Conservation (phyloP, 2,113 vertebrate genomes). For the Calidris pygmaea region DNA sequence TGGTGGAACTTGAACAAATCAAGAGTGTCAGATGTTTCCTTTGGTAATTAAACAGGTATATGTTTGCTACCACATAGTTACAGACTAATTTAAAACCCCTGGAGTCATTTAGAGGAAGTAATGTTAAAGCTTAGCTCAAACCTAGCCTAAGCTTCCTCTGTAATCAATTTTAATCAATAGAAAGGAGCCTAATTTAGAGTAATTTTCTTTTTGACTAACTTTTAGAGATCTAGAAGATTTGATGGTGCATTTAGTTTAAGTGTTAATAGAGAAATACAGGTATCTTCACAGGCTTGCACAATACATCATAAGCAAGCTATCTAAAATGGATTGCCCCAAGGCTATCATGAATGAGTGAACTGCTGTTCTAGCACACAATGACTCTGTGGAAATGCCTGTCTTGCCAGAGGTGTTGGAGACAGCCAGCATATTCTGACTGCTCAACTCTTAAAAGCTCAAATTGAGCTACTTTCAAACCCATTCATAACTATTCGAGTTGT, state of each 20-base stretch:
- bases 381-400: background rate
- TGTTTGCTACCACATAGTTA: background rate
- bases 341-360: background rate
- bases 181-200: background rate
- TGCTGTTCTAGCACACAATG: background rate
- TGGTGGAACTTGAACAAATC: background rate
- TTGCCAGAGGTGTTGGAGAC: background rate
- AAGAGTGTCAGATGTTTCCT: background rate
- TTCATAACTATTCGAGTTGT: background rate
- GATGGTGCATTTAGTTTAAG: background rate
- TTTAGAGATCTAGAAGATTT: background rate
- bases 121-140: background rate
- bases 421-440: background rate
- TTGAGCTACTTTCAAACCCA: background rate
- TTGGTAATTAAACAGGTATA: background rate
- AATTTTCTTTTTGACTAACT: background rate
- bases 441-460: background rate
- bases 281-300: background rate
- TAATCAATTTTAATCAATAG: background rate
- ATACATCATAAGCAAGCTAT: background rate
- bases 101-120: background rate
- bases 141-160: fast-evolving
- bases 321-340: background rate
- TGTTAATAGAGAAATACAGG: background rate
- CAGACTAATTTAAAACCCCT: background rate